phyloP scores from a whole-genome alignment of 2,888 invertebrate genomes.

The Chymomyza caudatula region DNA sequence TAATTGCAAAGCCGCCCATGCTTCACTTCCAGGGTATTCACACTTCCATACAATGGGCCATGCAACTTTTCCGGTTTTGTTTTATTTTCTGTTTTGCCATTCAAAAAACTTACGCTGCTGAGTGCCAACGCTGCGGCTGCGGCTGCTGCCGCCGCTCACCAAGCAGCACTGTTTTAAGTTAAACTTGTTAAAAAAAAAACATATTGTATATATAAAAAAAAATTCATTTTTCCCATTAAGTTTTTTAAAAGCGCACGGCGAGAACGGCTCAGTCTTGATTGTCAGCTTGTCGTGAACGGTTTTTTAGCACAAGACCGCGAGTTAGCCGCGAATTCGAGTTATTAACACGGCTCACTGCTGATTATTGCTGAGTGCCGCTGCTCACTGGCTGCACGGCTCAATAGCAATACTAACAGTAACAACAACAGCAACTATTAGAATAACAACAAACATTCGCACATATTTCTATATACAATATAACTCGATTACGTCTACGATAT shows the following conservation, averaged over 20 bases:
- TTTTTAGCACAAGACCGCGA: constrained; percentile 66
- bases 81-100: constrained; percentile 67
- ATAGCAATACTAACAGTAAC: constrained; percentile 11
- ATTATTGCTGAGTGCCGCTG: neutral
- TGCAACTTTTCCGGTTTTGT: constrained; percentile 58
- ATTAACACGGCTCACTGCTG: constrained; percentile 33
- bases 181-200: constrained; percentile 44
- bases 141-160: constrained; percentile 3
- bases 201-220: neutral
- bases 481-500: constrained; percentile 44
- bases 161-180: constrained; percentile 16
- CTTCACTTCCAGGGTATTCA: constrained; percentile 34
- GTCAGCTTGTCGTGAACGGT: constrained; percentile 76
- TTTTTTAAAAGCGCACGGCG: constrained; percentile 73
- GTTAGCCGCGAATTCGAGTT: constrained; percentile 13
- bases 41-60: constrained; percentile 8
- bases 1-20: neutral
- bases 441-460: constrained; percentile 42
- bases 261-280: constrained; percentile 75
- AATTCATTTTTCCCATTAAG: constrained; percentile 64
- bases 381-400: constrained; percentile 20
- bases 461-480: constrained; percentile 34
- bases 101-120: constrained; percentile 46
- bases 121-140: constrained; percentile 20
- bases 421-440: constrained; percentile 2